A percentile compares a stretch with the other conserved stretches of the same genome.
phyloP scores from a whole-genome alignment of 2,888 invertebrate species.

The Melangyna quadrimaculata region DNA sequence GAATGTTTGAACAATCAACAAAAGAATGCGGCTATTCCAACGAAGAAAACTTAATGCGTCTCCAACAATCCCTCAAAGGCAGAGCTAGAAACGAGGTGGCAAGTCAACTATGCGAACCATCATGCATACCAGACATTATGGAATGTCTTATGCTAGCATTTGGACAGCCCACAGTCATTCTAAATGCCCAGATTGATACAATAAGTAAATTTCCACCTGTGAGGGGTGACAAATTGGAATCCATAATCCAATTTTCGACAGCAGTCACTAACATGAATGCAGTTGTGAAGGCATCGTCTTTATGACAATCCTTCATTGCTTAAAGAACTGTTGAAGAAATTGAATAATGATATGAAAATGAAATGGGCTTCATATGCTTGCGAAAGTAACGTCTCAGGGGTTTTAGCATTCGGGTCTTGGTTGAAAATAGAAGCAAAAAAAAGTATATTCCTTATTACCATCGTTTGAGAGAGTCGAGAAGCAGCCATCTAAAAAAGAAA shows the following conservation, averaged over 20 bases:
- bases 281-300: slow-evolving; percentile 10
- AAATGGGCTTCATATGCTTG: slow-evolving; percentile 17
- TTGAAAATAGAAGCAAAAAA: slow-evolving; percentile 2
- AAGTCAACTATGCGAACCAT: slow-evolving; percentile 1
- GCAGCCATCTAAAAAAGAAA: neutral
- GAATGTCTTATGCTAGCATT: neutral
- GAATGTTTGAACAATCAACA: slow-evolving; percentile 17
- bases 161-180: neutral
- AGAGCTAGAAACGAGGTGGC: neutral
- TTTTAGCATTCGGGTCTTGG: slow-evolving; percentile 14
- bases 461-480: neutral
- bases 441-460: slow-evolving; percentile 1
- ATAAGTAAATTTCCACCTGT: slow-evolving; percentile 4
- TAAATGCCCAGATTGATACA: neutral
- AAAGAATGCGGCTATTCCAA: slow-evolving; percentile 4
- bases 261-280: slow-evolving; percentile 19
- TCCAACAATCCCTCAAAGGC: slow-evolving; percentile 15
- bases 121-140: slow-evolving; percentile 8
- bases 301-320: slow-evolving; percentile 13
- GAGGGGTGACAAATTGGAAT: neutral
- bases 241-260: slow-evolving; percentile 9
- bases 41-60: slow-evolving; percentile 15
- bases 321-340: slow-evolving; percentile 15
- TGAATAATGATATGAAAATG: slow-evolving; percentile 20
- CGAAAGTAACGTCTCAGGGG: neutral